phyloP scores from a whole-genome alignment of 2,113 vertebrate species.

The Solenodon paradoxus region DNA sequence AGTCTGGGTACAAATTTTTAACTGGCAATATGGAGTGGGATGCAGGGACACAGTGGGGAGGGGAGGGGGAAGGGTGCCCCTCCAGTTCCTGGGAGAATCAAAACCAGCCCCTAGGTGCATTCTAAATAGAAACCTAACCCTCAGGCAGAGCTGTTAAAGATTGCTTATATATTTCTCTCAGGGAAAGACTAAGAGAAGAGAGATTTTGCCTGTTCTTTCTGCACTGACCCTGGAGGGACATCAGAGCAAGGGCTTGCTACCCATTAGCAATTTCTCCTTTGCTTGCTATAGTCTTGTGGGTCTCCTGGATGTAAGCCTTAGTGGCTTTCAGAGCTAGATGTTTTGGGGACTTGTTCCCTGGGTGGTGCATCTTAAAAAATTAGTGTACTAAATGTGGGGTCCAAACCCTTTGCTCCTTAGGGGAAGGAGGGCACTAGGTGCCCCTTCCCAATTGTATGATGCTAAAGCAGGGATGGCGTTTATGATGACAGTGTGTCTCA shows the following conservation, averaged over 20 bases:
- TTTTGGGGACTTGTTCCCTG: neutral
- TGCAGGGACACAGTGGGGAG: neutral
- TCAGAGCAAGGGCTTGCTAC: neutral
- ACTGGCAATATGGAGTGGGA: neutral
- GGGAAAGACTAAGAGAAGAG: neutral
- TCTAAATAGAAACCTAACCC: neutral
- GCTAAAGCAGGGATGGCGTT: neutral
- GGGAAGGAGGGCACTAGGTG: neutral
- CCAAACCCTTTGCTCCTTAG: rapidly evolving
- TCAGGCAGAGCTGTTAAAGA: neutral
- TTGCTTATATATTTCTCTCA: neutral
- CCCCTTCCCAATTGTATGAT: neutral
- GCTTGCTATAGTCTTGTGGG: neutral
- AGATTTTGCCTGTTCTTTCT: neutral
- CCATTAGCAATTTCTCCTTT: neutral
- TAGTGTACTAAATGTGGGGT: neutral
- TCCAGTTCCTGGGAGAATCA: neutral
- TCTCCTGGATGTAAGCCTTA: neutral
- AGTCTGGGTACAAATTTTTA: neutral
- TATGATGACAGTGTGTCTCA: neutral
- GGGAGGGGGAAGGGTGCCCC: too few species aligned
- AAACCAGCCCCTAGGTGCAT: neutral
- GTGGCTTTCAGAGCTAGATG: neutral
- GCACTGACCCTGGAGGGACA: neutral
- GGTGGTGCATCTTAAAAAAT: neutral